Percentiles rank a stretch among this genome's conserved stretches.
These are phyloP conservation scores for Cnemophilus loriae DNA, from an alignment of 2,113 vertebrate genomes.

Conservation along the genomic window DNA sequence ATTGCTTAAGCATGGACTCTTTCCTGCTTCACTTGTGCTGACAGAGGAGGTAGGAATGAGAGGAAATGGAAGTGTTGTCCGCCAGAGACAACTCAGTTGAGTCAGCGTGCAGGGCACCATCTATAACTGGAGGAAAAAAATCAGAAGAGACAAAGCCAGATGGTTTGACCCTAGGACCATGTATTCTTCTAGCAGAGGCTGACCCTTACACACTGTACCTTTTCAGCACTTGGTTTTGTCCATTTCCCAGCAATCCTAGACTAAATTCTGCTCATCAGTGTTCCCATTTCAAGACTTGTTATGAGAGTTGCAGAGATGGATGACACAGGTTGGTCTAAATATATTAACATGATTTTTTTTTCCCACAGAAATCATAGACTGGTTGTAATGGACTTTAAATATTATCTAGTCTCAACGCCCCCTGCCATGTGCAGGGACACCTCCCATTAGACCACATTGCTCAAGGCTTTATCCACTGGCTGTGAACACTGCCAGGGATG, in stretches of 20 bases:
- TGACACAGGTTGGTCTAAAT: not conserved
- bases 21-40: not conserved
- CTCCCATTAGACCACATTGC: not conserved
- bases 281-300: not conserved
- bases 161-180: not conserved
- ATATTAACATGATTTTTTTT: not conserved
- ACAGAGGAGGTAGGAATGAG: not conserved
- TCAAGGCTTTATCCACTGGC: not conserved
- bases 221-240: not conserved
- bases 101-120: not conserved
- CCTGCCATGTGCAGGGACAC: not conserved
- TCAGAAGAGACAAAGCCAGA: not conserved
- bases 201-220: not conserved
- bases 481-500: not conserved
- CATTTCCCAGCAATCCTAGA: not conserved
- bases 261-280: not conserved
- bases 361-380: not conserved
- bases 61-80: not conserved
- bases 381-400: not conserved
- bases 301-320: not conserved
- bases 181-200: not conserved
- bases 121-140: not conserved
- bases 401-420: not conserved
- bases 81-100: not conserved
- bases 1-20: not conserved